Percentiles rank a stretch among this genome's conserved stretches.
Conservation (phyloP, 37 sponge, comb jelly and placozoan species). For the Beroe ovata region DNA sequence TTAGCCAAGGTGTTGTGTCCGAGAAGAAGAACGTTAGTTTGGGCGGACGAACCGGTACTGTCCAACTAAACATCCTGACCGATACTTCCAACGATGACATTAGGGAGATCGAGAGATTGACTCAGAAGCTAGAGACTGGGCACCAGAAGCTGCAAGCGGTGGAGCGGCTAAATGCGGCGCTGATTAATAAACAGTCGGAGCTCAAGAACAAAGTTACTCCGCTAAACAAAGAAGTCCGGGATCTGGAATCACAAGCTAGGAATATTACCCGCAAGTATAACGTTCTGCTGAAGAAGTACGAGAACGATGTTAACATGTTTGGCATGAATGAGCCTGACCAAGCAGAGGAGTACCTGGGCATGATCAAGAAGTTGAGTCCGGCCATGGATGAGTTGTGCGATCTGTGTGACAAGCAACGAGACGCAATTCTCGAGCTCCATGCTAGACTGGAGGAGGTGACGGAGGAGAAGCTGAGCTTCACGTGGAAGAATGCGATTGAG, state of each 20-base stretch:
- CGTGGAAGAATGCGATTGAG: not conserved
- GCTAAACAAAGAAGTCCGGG: not conserved
- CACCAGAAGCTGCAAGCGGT: not conserved
- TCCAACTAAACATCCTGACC: not conserved
- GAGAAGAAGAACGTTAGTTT: not conserved
- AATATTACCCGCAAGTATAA: not conserved
- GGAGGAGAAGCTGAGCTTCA: not conserved
- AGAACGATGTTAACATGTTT: not conserved
- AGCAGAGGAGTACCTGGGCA: not conserved
- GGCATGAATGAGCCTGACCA: not conserved
- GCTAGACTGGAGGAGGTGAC: not conserved
- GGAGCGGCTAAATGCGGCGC: not conserved
- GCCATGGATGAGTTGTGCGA: not conserved
- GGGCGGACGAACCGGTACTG: not conserved
- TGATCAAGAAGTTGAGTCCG: not conserved
- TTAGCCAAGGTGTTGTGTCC: not conserved
- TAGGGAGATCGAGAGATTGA: not conserved
- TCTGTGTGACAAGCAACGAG: not conserved
- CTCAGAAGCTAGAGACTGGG: not conserved
- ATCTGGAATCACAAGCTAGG: not conserved
- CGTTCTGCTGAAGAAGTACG: not conserved
- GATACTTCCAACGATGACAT: not conserved
- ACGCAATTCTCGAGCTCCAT: not conserved
- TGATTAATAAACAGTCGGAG: not conserved
- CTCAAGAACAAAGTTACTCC: not conserved